Conservation (phyloP, 2,113 vertebrate species). For the Mandrillus leucophaeus region DNA sequence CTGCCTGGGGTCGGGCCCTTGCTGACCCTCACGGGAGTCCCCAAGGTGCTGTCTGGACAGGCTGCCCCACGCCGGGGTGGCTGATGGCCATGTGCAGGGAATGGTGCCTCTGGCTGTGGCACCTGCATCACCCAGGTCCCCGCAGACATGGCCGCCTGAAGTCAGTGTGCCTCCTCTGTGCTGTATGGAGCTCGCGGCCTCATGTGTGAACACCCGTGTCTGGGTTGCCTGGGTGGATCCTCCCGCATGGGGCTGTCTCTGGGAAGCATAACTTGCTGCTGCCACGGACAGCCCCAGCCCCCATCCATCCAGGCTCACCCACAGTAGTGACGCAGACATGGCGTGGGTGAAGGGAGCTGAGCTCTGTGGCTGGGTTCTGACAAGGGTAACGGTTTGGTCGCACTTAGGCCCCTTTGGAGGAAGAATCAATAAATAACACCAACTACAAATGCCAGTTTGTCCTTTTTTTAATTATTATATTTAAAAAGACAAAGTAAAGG, state of each 20-base stretch:
- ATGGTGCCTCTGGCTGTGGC: neutral
- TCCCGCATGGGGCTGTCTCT: neutral
- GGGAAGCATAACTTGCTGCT: neutral
- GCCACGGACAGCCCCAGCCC: neutral
- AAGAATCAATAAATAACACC: constrained; percentile 60
- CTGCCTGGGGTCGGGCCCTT: fast-evolving
- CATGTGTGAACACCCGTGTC: neutral
- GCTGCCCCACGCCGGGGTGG: fast-evolving
- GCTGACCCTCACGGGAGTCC: neutral
- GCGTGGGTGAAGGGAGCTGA: neutral
- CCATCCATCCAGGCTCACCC: neutral
- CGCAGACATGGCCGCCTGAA: neutral
- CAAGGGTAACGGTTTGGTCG: neutral
- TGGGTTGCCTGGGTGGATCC: neutral
- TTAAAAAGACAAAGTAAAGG: neutral
- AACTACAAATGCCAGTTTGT: neutral
- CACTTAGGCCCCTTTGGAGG: neutral
- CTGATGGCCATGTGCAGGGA: neutral
- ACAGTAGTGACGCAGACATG: neutral
- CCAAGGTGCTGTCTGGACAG: neutral
- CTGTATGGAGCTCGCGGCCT: fast-evolving
- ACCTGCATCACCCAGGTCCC: fast-evolving
- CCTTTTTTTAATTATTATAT: constrained; percentile 52
- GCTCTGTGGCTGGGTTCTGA: neutral
- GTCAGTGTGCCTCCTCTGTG: fast-evolving